These are phyloP conservation scores for Ascidia mentula DNA, from an alignment of 23 tunicate genomes.

Conservation along the genomic window DNA sequence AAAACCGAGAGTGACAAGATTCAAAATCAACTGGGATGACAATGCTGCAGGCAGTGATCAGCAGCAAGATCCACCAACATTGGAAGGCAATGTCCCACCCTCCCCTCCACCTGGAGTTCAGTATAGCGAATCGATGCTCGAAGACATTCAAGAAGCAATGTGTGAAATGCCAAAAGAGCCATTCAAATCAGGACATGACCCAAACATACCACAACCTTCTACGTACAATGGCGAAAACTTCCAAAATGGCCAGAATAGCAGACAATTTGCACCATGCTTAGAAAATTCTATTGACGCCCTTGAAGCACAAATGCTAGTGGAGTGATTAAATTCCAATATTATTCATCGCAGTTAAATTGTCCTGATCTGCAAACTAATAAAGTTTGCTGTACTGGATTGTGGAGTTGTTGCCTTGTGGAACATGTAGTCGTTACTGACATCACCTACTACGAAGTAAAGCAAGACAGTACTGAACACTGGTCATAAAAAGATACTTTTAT, in stretches of 20 bases:
- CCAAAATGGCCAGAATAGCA: slow-evolving; percentile 1
- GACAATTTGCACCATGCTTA: slow-evolving; percentile 38
- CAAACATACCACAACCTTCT: slow-evolving; percentile 46
- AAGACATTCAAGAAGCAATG: slow-evolving; percentile 54
- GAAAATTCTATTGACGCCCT: slow-evolving; percentile 64
- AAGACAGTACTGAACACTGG: too few relatives aligned
- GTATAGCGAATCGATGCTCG: slow-evolving; percentile 43
- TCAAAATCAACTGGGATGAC: slow-evolving; percentile 97
- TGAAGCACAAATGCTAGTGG: slow-evolving; percentile 67
- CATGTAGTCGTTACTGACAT: too few relatives aligned
- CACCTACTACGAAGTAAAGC: too few relatives aligned
- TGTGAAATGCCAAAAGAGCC: slow-evolving; percentile 36
- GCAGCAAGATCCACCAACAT: slow-evolving; percentile 14
- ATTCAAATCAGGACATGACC: slow-evolving; percentile 26
- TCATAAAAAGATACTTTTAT: too few relatives aligned
- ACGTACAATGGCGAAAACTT: slow-evolving; percentile 34
- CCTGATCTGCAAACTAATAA: too few relatives aligned
- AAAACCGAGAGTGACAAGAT: slow-evolving; percentile 87
- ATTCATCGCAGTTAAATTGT: too few relatives aligned
- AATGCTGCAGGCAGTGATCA: slow-evolving; percentile 22
- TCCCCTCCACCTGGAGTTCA: slow-evolving; percentile 47
- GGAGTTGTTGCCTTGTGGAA: too few relatives aligned
- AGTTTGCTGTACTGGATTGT: too few relatives aligned
- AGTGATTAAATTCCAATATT: too few relatives aligned
- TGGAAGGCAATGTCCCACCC: slow-evolving; percentile 54